Percentiles rank a stretch among this genome's conserved stretches.
phyloP scores from a whole-genome alignment of 2,888 invertebrate genomes.

The Timandra comae region DNA sequence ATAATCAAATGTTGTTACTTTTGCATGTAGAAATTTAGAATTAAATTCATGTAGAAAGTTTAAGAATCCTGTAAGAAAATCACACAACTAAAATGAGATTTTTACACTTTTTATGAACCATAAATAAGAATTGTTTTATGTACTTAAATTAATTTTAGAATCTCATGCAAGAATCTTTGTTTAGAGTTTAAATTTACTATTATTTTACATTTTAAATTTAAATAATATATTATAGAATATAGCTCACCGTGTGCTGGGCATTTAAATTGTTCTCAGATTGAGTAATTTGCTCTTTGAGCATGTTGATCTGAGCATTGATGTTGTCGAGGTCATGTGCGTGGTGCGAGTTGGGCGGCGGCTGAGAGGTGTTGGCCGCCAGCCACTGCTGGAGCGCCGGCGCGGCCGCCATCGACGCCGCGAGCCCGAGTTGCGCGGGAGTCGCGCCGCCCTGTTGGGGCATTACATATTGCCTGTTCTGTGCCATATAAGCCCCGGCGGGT shows the following conservation, averaged over 20 bases:
- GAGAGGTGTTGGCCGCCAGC: constrained; percentile 64
- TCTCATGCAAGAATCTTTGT: too few species aligned
- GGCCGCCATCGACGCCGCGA: constrained; percentile 71
- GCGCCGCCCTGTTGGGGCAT: constrained; percentile 75
- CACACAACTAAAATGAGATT: too few species aligned
- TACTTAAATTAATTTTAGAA: too few species aligned
- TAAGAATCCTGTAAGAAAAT: too few species aligned
- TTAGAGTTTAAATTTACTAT: too few species aligned
- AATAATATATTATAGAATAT: too few species aligned
- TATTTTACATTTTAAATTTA: too few species aligned
- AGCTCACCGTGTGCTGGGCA: constrained; percentile 92
- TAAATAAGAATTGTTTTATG: too few species aligned
- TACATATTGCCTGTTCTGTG: constrained; percentile 77
- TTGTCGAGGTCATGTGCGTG: constrained; percentile 66
- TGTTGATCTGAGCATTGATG: constrained; percentile 85
- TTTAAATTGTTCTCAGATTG: constrained; percentile 97
- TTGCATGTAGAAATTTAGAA: too few species aligned
- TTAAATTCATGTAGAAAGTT: too few species aligned
- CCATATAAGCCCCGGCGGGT: constrained; percentile 74
- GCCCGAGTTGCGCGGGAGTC: constrained; percentile 75
- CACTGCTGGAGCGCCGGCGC: constrained; percentile 67
- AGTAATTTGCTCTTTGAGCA: constrained; percentile 92
- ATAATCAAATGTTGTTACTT: too few species aligned
- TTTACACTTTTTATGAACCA: too few species aligned
- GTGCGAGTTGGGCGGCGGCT: constrained; percentile 27